Evolutionary conservation across 1,140 invertebrate species (phyloP), one percentile per base, ranked within the genome.

Genomic region (Drosophila littoralis): DNA sequence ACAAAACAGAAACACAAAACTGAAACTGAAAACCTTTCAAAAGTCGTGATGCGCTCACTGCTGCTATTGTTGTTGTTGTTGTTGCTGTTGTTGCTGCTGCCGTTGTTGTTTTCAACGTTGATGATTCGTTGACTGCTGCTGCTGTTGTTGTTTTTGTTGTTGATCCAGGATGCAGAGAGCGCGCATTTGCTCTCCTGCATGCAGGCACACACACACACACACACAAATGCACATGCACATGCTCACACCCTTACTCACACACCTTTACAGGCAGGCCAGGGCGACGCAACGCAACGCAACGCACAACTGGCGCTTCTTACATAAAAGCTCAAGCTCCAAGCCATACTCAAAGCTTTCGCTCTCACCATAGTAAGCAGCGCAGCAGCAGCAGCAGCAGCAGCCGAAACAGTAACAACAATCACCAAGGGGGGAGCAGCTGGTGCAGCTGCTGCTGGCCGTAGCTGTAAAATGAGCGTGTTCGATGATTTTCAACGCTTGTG

Each of bases 401-500:
- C 46, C 43, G 43, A 40, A 58, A 38, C 48, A 64, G 51, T 35
- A 58, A 45, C 12, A 52, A 60, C 17, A 58, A 59, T 42, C 38
- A 67, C 33, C 55, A 63, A 40, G 52, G 22, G 50, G 43, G 12
- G 40, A 60, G 51, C 45, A 58, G 65, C 36, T 67, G 35, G 58
- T 69, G 57, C 59, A 36, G 54, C 38, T 46, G 73, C 22, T 42
- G 69, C 60, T 55, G 60, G 46, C 51, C 15, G 36, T 12, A 22
- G 45, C 35, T 9, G 36, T 33, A 55, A 45, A 59, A 97, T 97
- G 96, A 97, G 96, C 94, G 96, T 97, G 80, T 97, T 96, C 92
- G 95, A 95, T 81, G 97, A 97, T 94, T 97, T 97, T 93, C 96
- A 97, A 93, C 95, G 96, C 91, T 96, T 97, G 91, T 98, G 97